A percentile compares a stretch with the other conserved stretches of the same genome.
phyloP scores from a whole-genome alignment of 2,113 vertebrate genomes.

The Tachycineta bicolor region DNA sequence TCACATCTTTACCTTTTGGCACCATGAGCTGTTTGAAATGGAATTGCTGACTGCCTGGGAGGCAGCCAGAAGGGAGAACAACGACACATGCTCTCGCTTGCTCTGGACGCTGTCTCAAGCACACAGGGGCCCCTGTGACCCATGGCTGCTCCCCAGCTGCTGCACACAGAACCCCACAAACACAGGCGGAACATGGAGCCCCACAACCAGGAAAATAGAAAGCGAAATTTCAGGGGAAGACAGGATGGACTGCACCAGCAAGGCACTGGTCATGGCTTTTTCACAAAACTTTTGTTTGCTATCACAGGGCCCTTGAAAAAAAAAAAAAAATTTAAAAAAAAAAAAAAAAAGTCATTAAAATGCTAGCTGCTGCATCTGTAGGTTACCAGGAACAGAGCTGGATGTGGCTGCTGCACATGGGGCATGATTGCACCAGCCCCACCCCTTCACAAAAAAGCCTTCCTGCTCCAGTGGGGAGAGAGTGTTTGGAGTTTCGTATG shows the following conservation, averaged over 20 bases:
- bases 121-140: background rate
- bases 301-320: background rate
- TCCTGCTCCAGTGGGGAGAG: background rate
- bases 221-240: background rate
- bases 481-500: rapidly evolving
- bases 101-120: background rate
- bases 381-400: background rate
- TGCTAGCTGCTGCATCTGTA: background rate
- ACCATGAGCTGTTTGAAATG: background rate
- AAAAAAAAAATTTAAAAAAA: background rate
- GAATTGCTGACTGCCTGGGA: background rate
- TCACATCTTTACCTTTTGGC: background rate
- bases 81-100: rapidly evolving
- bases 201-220: background rate
- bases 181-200: rapidly evolving
- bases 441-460: background rate
- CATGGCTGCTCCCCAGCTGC: rapidly evolving
- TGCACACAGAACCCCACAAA: background rate
- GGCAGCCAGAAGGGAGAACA: background rate
- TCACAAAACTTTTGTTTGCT: background rate
- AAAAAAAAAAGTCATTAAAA: background rate
- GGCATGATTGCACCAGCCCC: background rate
- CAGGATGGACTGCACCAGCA: background rate
- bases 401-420: background rate
- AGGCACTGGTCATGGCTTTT: background rate